These are phyloP conservation scores for Phalacrocorax brasilianus DNA, from an alignment of 2,113 vertebrate genomes.

Conservation along the genomic window DNA sequence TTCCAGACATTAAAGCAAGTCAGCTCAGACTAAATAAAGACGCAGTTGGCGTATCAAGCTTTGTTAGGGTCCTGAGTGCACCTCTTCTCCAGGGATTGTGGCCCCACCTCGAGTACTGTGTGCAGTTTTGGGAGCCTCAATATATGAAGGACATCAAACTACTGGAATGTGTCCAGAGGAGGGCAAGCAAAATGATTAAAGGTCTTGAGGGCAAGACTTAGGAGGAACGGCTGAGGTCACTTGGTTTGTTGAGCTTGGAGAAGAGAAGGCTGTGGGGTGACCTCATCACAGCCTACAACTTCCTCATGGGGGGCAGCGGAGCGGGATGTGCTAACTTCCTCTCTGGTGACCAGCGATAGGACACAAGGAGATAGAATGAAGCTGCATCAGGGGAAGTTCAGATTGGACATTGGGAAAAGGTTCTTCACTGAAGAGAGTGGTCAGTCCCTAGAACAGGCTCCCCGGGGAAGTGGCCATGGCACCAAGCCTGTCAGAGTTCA, in stretches of 20 bases:
- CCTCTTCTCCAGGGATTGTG: neutral
- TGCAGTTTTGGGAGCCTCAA: neutral
- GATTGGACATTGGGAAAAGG: neutral
- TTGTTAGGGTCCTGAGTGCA: neutral
- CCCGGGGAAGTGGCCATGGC: neutral
- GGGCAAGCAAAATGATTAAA: neutral
- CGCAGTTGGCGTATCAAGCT: neutral
- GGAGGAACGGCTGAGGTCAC: neutral
- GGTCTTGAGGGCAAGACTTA: neutral
- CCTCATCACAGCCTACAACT: neutral
- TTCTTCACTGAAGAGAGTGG: neutral
- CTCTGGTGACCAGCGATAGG: neutral
- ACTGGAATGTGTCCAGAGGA: neutral
- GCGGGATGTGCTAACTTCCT: neutral
- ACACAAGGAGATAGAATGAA: neutral
- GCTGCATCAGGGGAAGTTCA: neutral
- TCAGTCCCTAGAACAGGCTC: neutral
- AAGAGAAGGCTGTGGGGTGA: neutral
- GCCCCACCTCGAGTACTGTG: accelerated
- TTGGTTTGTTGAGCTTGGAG: neutral
- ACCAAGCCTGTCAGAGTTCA: neutral
- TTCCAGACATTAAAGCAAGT: neutral
- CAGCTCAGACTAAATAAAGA: neutral
- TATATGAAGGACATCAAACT: neutral
- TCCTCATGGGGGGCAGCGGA: neutral